Evolutionary conservation across 2,113 vertebrate genomes (phyloP), one percentile per base, ranked within the genome.

Genomic region (Carollia perspicillata): DNA sequence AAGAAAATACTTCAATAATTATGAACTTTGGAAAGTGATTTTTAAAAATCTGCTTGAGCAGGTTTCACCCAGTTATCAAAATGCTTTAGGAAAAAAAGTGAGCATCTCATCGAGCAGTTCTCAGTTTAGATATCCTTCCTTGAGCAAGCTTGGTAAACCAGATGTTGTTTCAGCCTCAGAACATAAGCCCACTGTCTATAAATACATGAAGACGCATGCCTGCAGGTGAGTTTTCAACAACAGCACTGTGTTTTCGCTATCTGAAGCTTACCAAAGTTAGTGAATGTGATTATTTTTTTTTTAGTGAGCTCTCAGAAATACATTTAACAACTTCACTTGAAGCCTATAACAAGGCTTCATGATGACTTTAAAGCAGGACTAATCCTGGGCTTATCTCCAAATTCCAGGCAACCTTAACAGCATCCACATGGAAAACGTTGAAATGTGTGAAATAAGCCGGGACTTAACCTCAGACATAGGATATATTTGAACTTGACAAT

Each of bases 371-470:
- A 95, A 97, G 96, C 90, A 97, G 22, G 88, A 91, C 96, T 98
- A 97, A 98, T 98, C 96, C 97, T 63, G 40, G 93, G 96, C 95
- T 97, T 97, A 98, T 98, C 97, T 97, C 92, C 90, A 91, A 96
- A 97, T 91, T 96, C 72, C 97, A 98, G 96, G 85, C 97, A 95
- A 90, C 88, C 90, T 96, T 95, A 55, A 88, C 11, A 0, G 84
- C 83, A 94, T 71, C 80, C 95, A 91, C 95, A 95, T 87, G 94
- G 94, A 97, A 93, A 96, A 84, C 80, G 96, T 42, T 79, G 94
- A 97, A 97, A 95, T 91, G 88, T 97, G 90, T 96, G 88, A 96
- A 97, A 95, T 97, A 97, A 94, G 89, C 95, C 68, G 44, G 20
- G 44, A 63, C 74, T 97, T 95, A 92, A 75, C 94, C 94, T 93